Base-by-base conservation (phyloP, 2,113 vertebrate species). In the Athene cunicularia region DNA sequence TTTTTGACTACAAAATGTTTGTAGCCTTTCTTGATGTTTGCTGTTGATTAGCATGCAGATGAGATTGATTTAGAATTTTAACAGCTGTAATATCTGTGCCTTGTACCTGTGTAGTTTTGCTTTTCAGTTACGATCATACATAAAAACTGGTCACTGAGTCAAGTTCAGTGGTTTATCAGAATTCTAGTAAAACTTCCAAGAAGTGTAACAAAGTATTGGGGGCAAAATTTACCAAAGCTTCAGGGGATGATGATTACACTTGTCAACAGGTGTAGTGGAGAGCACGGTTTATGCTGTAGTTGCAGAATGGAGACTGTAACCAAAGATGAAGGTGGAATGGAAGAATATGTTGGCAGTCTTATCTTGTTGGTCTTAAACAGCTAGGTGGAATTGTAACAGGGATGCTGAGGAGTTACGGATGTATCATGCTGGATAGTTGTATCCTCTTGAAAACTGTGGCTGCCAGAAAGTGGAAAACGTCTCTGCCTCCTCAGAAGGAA, bases 221-320 rank as follows among this genome's bases (percentile, higher is more conserved):
- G 26, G 35, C 27, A 50, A 24, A 56, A 63, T 15, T 75, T 64
- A 19, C 4, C 8, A 1, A 26, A 9, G 30, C 39, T 88, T 64
- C 16, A 47, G 52, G 43, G 43, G 32, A 7, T 4, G 1, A 11
- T 58, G 11, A 8, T 72, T 13, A 27, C 3, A 4, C 16, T 67
- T 3, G 4, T 17, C 1, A 1, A 20, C 21, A 41, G 11, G 5
- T 85, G 12, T 3, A 47, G 12, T 6, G 21, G 14, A 70, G 28
- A 60, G 13, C 24, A 18, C 4, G 16, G 21, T 82, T 85, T 11
- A 6, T 49, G 19, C 45, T 58, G 35, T 28, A 58, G 71, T 32
- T 20, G 49, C 11, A 24, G 35, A 63, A 20, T 23, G n/a, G 60
- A 66, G 33, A 3, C 60, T 43, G 8, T 49, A 77, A 53, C 56